phyloP scores from a whole-genome alignment of 2,113 vertebrate species.

The Cololabis saira region DNA sequence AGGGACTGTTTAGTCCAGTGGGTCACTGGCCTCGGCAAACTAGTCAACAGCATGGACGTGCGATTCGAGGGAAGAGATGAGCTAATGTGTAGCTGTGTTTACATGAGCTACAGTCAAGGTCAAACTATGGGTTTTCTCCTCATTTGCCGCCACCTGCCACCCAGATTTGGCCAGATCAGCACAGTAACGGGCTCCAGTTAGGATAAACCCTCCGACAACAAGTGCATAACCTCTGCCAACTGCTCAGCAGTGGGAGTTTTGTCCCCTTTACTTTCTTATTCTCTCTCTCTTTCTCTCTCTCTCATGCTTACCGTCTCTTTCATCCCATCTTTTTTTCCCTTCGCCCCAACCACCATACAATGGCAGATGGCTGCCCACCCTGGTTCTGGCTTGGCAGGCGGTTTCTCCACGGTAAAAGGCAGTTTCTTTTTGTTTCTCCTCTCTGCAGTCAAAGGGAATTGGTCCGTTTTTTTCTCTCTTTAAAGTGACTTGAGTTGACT shows the following conservation, averaged over 20 bases:
- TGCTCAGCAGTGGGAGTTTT: neutral
- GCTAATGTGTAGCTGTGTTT: too few relatives aligned
- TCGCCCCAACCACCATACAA: neutral
- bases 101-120: too few relatives aligned
- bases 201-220: too few relatives aligned
- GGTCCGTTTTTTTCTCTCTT: neutral
- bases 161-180: too few relatives aligned
- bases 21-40: too few relatives aligned
- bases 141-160: too few relatives aligned
- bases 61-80: too few relatives aligned
- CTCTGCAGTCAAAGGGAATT: neutral
- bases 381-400: neutral
- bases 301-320: neutral
- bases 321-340: neutral
- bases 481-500: neutral
- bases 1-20: too few relatives aligned
- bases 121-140: too few relatives aligned
- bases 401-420: neutral
- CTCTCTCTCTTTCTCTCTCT: neutral
- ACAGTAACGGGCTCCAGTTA: too few relatives aligned
- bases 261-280: neutral
- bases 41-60: too few relatives aligned
- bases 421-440: neutral
- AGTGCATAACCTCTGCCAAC: too few relatives aligned
- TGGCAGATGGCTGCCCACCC: neutral